phyloP scores from a whole-genome alignment of 2,888 invertebrate genomes.

The Cephus pygmeus region DNA sequence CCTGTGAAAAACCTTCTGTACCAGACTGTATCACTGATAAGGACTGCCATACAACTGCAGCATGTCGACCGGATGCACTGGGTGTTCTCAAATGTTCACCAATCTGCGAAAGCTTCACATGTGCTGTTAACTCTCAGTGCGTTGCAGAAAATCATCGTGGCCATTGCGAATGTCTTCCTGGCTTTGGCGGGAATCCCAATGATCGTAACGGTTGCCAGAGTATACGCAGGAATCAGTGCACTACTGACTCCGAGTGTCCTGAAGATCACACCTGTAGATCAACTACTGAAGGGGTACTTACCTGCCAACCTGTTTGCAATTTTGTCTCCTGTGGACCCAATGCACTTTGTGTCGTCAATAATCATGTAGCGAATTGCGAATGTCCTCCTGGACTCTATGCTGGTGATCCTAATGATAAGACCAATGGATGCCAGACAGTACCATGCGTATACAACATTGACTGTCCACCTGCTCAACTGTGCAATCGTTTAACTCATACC shows the following conservation, averaged over 20 bases:
- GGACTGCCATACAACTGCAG: conserved; percentile 77
- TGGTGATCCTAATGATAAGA: conserved; percentile 84
- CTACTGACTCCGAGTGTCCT: conserved; percentile 82
- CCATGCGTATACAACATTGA: conserved; percentile 89
- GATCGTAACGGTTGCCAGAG: conserved; percentile 88
- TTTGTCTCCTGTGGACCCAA: conserved; percentile 83
- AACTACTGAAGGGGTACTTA: conserved; percentile 70
- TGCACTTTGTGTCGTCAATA: conserved; percentile 88
- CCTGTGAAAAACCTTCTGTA: conserved; percentile 87
- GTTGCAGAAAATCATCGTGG: conserved; percentile 78
- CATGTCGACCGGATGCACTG: conserved; percentile 85
- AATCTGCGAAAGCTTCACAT: conserved; percentile 84
- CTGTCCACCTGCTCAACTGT: conserved; percentile 82
- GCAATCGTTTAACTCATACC: conserved; percentile 84
- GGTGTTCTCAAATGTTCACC: conserved; percentile 86
- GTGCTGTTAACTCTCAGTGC: conserved; percentile 86
- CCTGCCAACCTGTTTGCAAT: conserved; percentile 84
- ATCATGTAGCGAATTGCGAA: conserved; percentile 89
- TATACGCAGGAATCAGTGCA: conserved; percentile 79
- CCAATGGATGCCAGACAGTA: conserved; percentile 80
- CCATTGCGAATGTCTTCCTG: conserved; percentile 84
- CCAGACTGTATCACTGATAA: conserved; percentile 80
- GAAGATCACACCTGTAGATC: conserved; percentile 84
- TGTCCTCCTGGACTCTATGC: conserved; percentile 89
- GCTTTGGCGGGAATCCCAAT: conserved; percentile 90